Conservation (phyloP, 2,113 vertebrate species). For the Solea solea region DNA sequence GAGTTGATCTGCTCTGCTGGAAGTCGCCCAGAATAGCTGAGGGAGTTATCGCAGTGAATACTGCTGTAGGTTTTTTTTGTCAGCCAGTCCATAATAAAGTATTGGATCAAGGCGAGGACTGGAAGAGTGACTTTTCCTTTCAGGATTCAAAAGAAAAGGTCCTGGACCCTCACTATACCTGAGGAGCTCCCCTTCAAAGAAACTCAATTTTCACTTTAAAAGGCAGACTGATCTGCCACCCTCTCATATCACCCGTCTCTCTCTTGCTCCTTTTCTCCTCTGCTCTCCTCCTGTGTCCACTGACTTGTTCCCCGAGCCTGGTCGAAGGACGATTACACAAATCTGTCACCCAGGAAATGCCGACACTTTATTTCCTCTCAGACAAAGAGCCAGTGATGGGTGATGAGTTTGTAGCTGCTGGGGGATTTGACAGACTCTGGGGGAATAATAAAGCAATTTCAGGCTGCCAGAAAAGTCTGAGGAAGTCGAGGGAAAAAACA, state of each 20-base stretch:
- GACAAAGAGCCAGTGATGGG: slow-evolving; percentile 76
- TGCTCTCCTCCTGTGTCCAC: slow-evolving; percentile 45
- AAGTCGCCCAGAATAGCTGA: slow-evolving; percentile 10
- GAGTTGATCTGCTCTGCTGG: slow-evolving; percentile 7
- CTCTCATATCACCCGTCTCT: slow-evolving; percentile 21
- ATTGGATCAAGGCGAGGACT: slow-evolving; percentile 13
- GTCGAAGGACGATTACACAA: slow-evolving; percentile 73
- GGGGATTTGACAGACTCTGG: slow-evolving; percentile 76
- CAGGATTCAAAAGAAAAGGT: slow-evolving; percentile 48
- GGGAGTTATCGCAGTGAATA: slow-evolving; percentile 15
- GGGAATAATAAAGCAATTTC: slow-evolving; percentile 83
- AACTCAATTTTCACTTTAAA: slow-evolving; percentile 73
- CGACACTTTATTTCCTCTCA: slow-evolving; percentile 79
- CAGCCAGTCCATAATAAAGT: slow-evolving; percentile 22
- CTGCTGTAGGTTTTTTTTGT: slow-evolving; percentile 8
- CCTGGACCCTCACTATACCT: slow-evolving; percentile 44
- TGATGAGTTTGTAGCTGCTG: slow-evolving; percentile 77
- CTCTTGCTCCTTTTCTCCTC: slow-evolving; percentile 24
- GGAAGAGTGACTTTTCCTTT: slow-evolving; percentile 43
- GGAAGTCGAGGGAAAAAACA: slow-evolving; percentile 48
- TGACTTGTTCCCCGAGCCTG: slow-evolving; percentile 40
- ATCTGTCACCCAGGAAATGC: slow-evolving; percentile 77
- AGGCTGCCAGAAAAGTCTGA: slow-evolving; percentile 70
- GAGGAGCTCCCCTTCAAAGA: slow-evolving; percentile 64
- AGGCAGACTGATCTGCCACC: slow-evolving; percentile 43